phyloP scores from a whole-genome alignment of 2,113 vertebrate species.

The Psittacus erithacus region DNA sequence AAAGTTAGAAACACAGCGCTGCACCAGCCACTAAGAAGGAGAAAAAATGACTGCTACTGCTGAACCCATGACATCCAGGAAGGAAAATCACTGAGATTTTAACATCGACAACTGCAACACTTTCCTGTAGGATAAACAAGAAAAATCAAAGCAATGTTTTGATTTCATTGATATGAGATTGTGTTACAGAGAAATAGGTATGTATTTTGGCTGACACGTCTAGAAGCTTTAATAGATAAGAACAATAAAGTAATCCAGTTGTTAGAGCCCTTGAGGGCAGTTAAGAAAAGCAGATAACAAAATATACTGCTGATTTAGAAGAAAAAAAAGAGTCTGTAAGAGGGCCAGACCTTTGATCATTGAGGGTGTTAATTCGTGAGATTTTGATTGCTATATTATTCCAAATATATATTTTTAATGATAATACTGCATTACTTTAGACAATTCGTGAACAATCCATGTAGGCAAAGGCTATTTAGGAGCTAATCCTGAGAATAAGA shows the following conservation, averaged over 20 bases:
- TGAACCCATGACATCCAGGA: neutral
- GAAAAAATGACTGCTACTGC: no score
- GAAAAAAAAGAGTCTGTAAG: neutral
- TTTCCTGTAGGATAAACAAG: neutral
- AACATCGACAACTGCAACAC: neutral
- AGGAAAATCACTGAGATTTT: neutral
- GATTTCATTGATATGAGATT: neutral
- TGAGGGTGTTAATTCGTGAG: slow-evolving; percentile 37
- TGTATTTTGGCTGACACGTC: slow-evolving; percentile 1
- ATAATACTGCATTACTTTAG: neutral
- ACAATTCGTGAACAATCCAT: neutral
- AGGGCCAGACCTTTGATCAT: slow-evolving; percentile 35
- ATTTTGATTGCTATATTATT: slow-evolving; percentile 8
- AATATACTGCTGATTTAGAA: slow-evolving; percentile 39
- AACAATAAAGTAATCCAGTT: slow-evolving; percentile 6
- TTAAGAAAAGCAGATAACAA: slow-evolving; percentile 39
- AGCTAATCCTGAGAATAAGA: slow-evolving; percentile 2
- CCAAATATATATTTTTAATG: neutral
- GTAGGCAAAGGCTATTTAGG: neutral
- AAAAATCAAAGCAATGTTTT: neutral
- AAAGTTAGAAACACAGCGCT: no score
- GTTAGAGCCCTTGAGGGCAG: neutral
- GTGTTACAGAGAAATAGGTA: neutral
- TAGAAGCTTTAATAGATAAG: slow-evolving; percentile 31
- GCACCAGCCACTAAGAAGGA: no score